phyloP scores from a whole-genome alignment of 2,113 vertebrate species.

The Microtus montanus region DNA sequence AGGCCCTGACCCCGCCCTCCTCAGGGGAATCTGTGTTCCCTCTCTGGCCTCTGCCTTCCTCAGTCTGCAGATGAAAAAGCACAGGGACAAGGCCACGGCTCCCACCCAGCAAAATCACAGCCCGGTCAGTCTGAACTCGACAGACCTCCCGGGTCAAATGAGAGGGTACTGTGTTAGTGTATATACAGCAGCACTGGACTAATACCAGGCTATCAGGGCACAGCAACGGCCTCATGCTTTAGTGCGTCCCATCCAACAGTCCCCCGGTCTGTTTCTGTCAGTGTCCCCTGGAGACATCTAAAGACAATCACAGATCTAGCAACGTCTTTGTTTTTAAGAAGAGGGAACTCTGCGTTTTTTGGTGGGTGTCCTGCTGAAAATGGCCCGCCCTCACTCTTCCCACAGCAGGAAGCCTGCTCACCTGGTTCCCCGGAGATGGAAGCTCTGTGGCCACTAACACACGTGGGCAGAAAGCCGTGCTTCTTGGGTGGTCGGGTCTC shows the following conservation, averaged over 20 bases:
- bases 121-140: neutral
- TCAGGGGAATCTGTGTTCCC: neutral
- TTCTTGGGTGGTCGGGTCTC: neutral
- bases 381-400: neutral
- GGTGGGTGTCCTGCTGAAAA: neutral
- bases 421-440: constrained; percentile 42
- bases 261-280: neutral
- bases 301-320: neutral
- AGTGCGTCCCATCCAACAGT: neutral
- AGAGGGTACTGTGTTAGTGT: fast-evolving
- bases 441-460: neutral
- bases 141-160: neutral
- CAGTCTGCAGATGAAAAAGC: neutral
- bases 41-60: neutral
- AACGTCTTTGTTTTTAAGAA: neutral
- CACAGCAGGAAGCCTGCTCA: constrained; percentile 44
- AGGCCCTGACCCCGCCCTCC: neutral
- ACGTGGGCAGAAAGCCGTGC: constrained; percentile 77
- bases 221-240: fast-evolving
- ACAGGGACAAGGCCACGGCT: neutral
- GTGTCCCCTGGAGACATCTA: neutral
- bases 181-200: fast-evolving
- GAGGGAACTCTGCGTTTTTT: neutral
- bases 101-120: neutral
- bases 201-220: neutral